Conservation (phyloP, 2,888 invertebrate species). For the Subacronicta megacephala region DNA sequence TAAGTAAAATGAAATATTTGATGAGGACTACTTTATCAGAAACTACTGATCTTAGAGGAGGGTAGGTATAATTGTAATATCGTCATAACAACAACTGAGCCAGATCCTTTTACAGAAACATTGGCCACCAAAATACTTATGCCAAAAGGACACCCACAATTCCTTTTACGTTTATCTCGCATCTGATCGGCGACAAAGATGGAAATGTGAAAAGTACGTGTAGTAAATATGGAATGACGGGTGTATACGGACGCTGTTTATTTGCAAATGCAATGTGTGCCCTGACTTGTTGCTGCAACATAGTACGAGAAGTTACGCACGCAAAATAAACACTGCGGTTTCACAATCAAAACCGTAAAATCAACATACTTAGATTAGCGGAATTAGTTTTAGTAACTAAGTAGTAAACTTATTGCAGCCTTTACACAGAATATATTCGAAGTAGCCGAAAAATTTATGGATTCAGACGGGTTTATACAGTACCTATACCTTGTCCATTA, state of each 20-base stretch:
- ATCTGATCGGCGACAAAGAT: conserved; percentile 14
- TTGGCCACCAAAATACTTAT: not conserved
- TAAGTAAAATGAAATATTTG: no score
- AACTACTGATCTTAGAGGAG: no score
- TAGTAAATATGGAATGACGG: conserved; percentile 13
- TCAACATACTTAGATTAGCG: not conserved
- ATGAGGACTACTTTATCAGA: no score
- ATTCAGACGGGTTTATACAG: no score
- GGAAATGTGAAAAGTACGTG: conserved; percentile 18
- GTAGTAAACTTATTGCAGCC: not conserved
- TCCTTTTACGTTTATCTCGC: conserved; percentile 2
- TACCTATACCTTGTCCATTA: no score
- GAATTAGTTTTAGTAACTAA: not conserved
- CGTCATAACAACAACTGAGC: no score
- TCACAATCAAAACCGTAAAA: conserved; percentile 1
- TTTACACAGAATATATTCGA: no score
- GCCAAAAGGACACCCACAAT: not conserved
- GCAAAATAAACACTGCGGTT: not conserved
- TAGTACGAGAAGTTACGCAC: conserved; percentile 5
- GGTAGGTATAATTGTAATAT: no score
- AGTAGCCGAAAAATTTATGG: no score
- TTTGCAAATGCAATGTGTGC: conserved; percentile 20
- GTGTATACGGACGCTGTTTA: conserved; percentile 3
- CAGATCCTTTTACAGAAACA: no score
- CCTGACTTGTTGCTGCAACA: conserved; percentile 21